Evolutionary conservation across 2,888 invertebrate species (phyloP).

Genomic region (Ametastegia equiseti): DNA sequence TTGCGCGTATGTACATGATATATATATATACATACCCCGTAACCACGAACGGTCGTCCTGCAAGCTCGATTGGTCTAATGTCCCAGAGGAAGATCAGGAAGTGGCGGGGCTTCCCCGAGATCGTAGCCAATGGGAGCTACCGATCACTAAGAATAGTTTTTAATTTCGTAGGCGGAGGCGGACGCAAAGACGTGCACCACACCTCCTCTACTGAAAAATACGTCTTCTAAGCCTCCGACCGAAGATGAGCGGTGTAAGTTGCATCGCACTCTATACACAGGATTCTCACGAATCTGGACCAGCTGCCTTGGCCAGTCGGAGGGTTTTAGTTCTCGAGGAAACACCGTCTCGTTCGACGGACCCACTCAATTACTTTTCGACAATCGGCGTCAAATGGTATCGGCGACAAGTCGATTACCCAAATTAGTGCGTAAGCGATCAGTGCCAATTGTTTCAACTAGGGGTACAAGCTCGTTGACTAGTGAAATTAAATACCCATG

Average conservation of each 20-base stretch:
- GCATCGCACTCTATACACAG: slow-evolving; percentile 24
- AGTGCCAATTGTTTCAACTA: neutral
- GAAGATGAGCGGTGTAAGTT: slow-evolving; percentile 26
- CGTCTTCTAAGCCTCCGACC: slow-evolving; percentile 36
- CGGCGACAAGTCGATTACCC: neutral
- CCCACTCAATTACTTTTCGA: neutral
- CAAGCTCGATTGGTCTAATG: slow-evolving; percentile 24
- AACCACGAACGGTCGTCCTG: slow-evolving; percentile 3
- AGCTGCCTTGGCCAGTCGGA: slow-evolving; percentile 3
- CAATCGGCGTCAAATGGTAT: neutral
- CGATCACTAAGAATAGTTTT: slow-evolving; percentile 69
- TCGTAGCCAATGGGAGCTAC: slow-evolving; percentile 64
- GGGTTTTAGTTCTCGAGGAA: slow-evolving; percentile 29
- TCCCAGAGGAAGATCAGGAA: slow-evolving; percentile 49
- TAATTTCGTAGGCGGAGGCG: slow-evolving; percentile 69
- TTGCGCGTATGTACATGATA: too few species aligned
- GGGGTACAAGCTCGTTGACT: neutral
- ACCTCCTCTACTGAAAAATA: slow-evolving; percentile 56
- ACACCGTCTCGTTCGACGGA: neutral
- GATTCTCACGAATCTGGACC: slow-evolving; percentile 30
- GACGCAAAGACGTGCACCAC: slow-evolving; percentile 53
- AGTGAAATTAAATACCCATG: neutral
- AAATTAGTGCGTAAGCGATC: neutral
- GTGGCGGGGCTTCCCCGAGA: slow-evolving; percentile 66
- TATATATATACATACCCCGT: too few species aligned